phyloP scores from a whole-genome alignment of 2,888 invertebrate species.

The Pilophorus perplexus region DNA sequence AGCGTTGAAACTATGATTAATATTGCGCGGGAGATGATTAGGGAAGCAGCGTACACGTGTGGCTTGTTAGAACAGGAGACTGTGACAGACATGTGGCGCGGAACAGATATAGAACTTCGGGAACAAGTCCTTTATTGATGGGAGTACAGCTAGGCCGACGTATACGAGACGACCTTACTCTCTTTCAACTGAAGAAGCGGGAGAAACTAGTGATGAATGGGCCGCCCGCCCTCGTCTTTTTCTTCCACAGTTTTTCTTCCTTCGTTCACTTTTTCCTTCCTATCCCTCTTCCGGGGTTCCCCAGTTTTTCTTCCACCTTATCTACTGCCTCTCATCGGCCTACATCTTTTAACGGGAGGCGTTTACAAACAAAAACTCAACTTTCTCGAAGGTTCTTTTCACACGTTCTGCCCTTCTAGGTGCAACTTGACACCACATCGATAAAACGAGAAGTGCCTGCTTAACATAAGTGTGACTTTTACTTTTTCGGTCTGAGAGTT shows the following conservation, averaged over 20 bases:
- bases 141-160: background rate
- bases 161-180: background rate
- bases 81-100: slow-evolving; percentile 28
- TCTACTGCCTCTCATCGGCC: slow-evolving; percentile 33
- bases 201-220: slow-evolving; percentile 30
- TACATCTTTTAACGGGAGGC: slow-evolving; percentile 29
- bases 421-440: too few relatives aligned
- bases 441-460: too few relatives aligned
- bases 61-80: slow-evolving; percentile 10
- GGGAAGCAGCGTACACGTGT: slow-evolving; percentile 25
- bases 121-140: slow-evolving; percentile 35
- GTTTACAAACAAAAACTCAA: slow-evolving; percentile 33
- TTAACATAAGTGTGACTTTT: too few relatives aligned
- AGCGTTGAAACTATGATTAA: slow-evolving; percentile 21
- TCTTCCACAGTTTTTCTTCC: background rate
- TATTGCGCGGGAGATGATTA: slow-evolving; percentile 23
- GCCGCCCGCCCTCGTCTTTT: slow-evolving; percentile 1
- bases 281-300: background rate
- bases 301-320: background rate
- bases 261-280: slow-evolving; percentile 2
- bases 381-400: too few relatives aligned
- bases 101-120: slow-evolving; percentile 32
- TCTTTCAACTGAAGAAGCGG: slow-evolving; percentile 1
- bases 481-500: too few relatives aligned
- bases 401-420: background rate